These are phyloP conservation scores for Conger conger DNA, from an alignment of 2,113 vertebrate species.

Conservation along the genomic window DNA sequence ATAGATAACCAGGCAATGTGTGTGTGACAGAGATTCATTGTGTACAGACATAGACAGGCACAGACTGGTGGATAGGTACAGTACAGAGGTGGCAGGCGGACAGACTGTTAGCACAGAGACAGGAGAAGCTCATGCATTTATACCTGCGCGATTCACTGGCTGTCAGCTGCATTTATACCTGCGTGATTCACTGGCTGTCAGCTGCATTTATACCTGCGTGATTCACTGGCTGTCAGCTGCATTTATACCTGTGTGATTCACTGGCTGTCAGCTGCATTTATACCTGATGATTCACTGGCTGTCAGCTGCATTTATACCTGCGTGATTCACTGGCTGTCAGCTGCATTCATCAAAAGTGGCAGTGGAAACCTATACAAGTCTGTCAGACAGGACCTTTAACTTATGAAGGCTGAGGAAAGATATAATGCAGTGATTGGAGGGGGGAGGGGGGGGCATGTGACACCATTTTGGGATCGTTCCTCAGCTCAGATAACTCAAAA, in stretches of 20 bases:
- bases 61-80: not conserved
- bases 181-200: no score
- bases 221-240: not conserved
- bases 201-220: no score
- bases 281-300: not conserved
- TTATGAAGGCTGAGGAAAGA: not conserved
- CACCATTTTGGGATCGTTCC: not conserved
- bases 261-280: no score
- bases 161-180: not conserved
- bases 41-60: not conserved
- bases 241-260: not conserved
- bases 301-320: not conserved
- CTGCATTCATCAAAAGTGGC: not conserved
- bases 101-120: not conserved
- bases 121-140: not conserved
- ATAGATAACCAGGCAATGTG: no score
- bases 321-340: not conserved
- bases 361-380: not conserved
- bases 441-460: no score
- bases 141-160: not conserved
- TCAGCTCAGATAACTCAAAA: not conserved
- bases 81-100: not conserved
- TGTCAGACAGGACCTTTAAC: not conserved
- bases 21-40: no score
- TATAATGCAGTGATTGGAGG: not conserved